A percentile compares a stretch with the other conserved stretches of the same genome.
Conservation (phyloP, 2,797 vertebrate species). For the Champsocephalus gunnari region DNA sequence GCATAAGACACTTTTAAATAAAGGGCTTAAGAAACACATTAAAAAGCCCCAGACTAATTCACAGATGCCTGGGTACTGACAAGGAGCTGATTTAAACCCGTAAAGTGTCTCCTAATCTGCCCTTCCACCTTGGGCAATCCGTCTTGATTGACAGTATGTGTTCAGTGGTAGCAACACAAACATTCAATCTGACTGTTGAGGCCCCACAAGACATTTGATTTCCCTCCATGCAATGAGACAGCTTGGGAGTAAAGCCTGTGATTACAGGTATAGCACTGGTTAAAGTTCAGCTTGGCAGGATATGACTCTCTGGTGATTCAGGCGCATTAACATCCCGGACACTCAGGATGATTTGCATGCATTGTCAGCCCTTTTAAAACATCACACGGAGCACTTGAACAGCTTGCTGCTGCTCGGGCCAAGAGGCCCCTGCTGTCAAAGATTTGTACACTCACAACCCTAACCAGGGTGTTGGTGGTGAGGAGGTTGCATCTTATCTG, state of each 20-base stretch:
- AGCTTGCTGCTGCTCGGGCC: conserved; percentile 74
- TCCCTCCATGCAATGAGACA: conserved; percentile 65
- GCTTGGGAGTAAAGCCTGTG: conserved; percentile 71
- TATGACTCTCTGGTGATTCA: conserved; percentile 70
- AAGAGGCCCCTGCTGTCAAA: conserved; percentile 71
- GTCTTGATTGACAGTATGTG: conserved; percentile 80
- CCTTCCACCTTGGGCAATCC: conserved; percentile 75
- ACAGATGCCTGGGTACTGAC: conserved; percentile 64
- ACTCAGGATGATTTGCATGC: conserved; percentile 77
- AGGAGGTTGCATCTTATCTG: conserved; percentile 61
- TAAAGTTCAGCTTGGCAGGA: conserved; percentile 76
- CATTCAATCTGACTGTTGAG: conserved; percentile 75
- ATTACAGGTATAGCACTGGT: conserved; percentile 77
- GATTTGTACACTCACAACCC: conserved; percentile 66
- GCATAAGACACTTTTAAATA: conserved; percentile 53
- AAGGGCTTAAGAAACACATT: conserved; percentile 59
- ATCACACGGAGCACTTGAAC: conserved; percentile 74
- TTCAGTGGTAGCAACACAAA: conserved; percentile 78
- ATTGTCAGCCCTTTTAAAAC: conserved; percentile 77
- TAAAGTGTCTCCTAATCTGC: conserved; percentile 79
- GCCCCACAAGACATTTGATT: conserved; percentile 72
- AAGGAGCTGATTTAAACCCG: conserved; percentile 72
- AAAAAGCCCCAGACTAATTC: conserved; percentile 65
- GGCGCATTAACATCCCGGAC: conserved; percentile 76
- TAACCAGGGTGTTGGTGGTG: conserved; percentile 50